Percentiles rank a stretch among this genome's conserved stretches.
These are phyloP conservation scores for Drosophila maculinotata DNA, from an alignment of 2,888 invertebrate genomes.

Conservation along the genomic window DNA sequence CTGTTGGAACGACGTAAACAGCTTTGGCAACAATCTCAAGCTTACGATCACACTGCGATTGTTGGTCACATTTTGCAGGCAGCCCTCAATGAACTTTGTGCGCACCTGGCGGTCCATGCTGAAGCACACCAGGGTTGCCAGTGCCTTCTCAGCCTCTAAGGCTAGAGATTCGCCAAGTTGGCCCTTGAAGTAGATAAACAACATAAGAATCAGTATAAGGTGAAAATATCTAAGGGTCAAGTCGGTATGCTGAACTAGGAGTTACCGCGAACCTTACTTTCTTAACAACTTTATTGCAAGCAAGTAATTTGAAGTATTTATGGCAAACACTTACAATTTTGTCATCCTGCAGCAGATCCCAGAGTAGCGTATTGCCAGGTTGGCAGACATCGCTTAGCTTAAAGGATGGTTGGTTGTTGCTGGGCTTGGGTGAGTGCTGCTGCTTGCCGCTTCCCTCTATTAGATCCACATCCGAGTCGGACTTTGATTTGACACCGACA, in stretches of 20 bases:
- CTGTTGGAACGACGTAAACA: conserved; percentile 96
- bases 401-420: conserved; percentile 77
- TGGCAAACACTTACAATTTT: conserved; percentile 89
- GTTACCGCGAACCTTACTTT: too few relatives aligned
- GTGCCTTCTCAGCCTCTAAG: conserved; percentile 96
- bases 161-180: conserved; percentile 95
- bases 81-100: conserved; percentile 97
- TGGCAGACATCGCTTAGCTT: conserved; percentile 90
- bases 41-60: conserved; percentile 97
- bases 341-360: conserved; percentile 97
- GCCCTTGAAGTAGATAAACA: conserved; percentile 85
- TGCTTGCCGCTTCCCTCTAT: conserved; percentile 59
- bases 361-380: conserved; percentile 95
- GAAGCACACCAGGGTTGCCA: conserved; percentile 95
- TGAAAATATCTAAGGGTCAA: too few relatives aligned
- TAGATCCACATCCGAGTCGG: conserved; percentile 76
- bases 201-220: background rate
- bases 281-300: too few relatives aligned
- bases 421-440: conserved; percentile 59
- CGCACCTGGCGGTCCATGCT: conserved; percentile 95
- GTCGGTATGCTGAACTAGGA: too few relatives aligned
- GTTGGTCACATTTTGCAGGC: conserved; percentile 94
- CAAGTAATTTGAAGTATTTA: too few relatives aligned
- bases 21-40: conserved; percentile 93
- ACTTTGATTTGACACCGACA: conserved; percentile 65